These are phyloP conservation scores for Hypomecis punctinalis DNA, from an alignment of 2,888 invertebrate species.

Conservation along the genomic window DNA sequence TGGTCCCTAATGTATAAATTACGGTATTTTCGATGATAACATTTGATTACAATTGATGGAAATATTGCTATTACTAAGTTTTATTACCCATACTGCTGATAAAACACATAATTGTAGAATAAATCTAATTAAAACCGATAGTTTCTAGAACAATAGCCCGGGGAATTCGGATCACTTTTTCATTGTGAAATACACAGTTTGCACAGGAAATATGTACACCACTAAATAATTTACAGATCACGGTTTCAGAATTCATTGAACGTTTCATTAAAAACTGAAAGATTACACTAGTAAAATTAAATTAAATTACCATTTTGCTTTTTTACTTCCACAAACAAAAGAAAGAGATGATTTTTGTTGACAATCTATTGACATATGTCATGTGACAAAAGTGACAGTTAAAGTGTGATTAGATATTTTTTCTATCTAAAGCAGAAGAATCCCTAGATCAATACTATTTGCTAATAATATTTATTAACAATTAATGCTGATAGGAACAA, in stretches of 20 bases:
- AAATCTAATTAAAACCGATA: conserved; percentile 31
- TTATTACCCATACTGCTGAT: conserved; percentile 47
- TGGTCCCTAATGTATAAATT: conserved; percentile 33
- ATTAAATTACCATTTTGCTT: conserved; percentile 77
- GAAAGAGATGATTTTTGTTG: conserved; percentile 41
- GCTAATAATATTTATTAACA: no score
- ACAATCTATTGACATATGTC: conserved; percentile 26
- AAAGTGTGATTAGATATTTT: no score
- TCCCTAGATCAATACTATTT: no score
- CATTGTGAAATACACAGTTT: conserved; percentile 48
- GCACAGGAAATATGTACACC: conserved; percentile 56
- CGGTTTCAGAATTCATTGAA: conserved; percentile 2
- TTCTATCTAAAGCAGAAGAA: no score
- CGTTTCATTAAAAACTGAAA: conserved; percentile 21
- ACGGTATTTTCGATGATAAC: background rate
- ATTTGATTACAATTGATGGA: background rate
- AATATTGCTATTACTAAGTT: conserved; percentile 4
- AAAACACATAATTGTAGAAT: conserved; percentile 17
- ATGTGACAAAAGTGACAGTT: no score
- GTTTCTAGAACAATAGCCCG: conserved; percentile 43
- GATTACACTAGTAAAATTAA: conserved; percentile 62
- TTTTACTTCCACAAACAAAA: conserved; percentile 53
- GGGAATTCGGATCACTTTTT: conserved; percentile 45
- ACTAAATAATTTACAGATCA: conserved; percentile 40
- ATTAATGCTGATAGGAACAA: no score